phyloP scores from a whole-genome alignment of 2,113 vertebrate species.

The Bagarius yarrelli region DNA sequence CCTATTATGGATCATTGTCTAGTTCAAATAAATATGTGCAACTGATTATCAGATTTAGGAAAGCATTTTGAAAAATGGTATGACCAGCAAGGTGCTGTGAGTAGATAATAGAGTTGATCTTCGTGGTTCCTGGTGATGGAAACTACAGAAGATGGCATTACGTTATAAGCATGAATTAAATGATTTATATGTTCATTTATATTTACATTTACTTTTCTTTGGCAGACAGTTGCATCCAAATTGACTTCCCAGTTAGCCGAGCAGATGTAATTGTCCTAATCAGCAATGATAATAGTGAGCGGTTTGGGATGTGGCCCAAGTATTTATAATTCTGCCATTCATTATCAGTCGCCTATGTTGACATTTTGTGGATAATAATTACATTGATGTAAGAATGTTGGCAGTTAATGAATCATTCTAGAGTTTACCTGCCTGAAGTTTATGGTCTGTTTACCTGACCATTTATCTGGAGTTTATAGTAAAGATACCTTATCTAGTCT shows the following conservation, averaged over 20 bases:
- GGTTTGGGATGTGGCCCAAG: neutral
- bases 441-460: too few species aligned
- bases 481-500: too few species aligned
- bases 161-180: neutral
- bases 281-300: neutral
- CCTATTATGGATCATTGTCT: neutral
- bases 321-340: neutral
- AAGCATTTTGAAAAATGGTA: neutral
- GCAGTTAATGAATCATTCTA: too few species aligned
- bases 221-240: neutral
- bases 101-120: neutral
- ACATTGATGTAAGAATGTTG: too few species aligned
- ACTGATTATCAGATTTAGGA: neutral
- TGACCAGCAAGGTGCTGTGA: neutral
- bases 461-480: too few species aligned
- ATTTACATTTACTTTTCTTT: neutral
- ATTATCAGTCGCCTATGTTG: neutral
- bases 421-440: too few species aligned
- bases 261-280: neutral
- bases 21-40: neutral
- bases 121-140: neutral
- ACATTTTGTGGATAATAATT: too few species aligned
- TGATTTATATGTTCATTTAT: neutral
- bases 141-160: neutral
- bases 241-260: neutral